These are phyloP conservation scores for Picus viridis DNA, from an alignment of 2,797 vertebrate species.

Conservation along the genomic window DNA sequence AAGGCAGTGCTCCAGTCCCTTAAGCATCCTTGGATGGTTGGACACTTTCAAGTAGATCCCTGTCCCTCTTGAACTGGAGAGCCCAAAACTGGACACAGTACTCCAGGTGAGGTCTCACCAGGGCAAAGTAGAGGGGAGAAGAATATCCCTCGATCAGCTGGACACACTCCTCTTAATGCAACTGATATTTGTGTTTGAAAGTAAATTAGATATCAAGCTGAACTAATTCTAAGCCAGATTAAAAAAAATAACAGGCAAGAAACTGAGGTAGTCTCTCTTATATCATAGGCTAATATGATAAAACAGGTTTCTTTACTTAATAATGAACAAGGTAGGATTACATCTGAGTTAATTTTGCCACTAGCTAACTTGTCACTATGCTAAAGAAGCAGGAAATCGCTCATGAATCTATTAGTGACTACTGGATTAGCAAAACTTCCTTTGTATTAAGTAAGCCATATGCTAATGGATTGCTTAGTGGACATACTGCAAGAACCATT, in stretches of 20 bases:
- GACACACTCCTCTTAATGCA: neutral
- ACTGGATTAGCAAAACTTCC: constrained; percentile 21
- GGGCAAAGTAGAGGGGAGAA: no score
- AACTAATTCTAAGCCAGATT: neutral
- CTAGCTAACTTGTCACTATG: neutral
- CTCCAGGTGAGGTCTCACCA: no score
- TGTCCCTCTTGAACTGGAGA: no score
- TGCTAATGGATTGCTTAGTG: neutral
- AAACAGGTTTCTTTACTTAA: neutral
- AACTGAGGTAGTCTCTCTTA: neutral
- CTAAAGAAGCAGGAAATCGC: constrained; percentile 42
- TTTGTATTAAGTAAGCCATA: neutral
- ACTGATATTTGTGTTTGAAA: neutral
- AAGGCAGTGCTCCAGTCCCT: no score
- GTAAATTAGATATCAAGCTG: neutral
- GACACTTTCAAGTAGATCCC: no score
- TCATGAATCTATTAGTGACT: constrained; percentile 5
- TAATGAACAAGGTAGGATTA: neutral
- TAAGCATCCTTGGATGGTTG: no score
- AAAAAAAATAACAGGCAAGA: neutral
- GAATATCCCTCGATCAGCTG: no score
- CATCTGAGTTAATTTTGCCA: neutral
- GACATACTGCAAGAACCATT: neutral
- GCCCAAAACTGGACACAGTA: no score
- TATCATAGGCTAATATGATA: neutral